Base-by-base conservation (phyloP, 1,140 invertebrate species). In the Nasonia giraulti region DNA sequence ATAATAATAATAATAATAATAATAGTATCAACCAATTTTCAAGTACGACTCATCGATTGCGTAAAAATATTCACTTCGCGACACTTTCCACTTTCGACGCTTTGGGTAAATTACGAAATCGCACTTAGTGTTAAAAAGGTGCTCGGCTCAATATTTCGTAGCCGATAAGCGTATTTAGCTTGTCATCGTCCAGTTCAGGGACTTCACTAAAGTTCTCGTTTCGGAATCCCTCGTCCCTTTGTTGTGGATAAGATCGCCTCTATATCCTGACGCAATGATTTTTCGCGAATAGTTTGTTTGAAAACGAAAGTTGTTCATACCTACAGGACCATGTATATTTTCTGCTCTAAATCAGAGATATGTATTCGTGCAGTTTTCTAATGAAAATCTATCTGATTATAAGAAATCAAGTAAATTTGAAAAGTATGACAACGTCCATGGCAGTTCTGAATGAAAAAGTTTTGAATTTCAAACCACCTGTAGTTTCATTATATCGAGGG, bases 141-240 rank as follows among this genome's bases (percentile, higher is more conserved):
- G 87, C 27, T 86, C 85, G 87, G 89, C 84, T 86, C 75, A 86
- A 88, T 87, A 89, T 76, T 87, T 82, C 77, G 87, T 90, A 92
- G 90, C 90, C 88, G 90, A 88, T 91, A 92, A 92, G 91, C 91
- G 91, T 91, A 90, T 91, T 71, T 82, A 91, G 91, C 90, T 85
- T 85, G 79, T 90, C 90, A 92, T 91, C 84, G 90, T 91, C 89
- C 75, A 82, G 76, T 37, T 71, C 37, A 74, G 76, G 55, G 84
- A 84, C 80, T 87, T 82, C 82, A 66, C 85, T 84, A 77, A 75
- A 78, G n/a, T 83, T 86, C 14, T 69, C 78, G 75, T 80, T 87
- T 62, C 84, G 79, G 86, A 87, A 83, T 79, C 66, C 80, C 50
- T 44, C 77, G 27, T 84, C 80, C 82, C 71, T 84, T 82, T 86